Conservation (phyloP, 2,888 invertebrate genomes). For the Caenorhabditis drosophilae region DNA sequence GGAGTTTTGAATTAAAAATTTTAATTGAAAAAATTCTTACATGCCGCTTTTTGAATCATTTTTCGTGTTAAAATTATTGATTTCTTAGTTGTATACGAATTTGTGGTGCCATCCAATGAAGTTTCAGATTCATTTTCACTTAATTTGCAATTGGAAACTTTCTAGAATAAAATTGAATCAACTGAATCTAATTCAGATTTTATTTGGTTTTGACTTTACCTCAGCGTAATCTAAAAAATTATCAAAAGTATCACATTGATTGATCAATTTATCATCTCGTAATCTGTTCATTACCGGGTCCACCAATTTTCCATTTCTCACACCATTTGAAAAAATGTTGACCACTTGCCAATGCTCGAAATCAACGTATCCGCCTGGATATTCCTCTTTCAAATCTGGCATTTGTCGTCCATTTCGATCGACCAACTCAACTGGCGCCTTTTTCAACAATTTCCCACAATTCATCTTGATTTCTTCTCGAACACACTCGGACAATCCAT, state of each 20-base stretch:
- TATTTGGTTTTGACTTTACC: constrained; percentile 19
- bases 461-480: constrained; percentile 19
- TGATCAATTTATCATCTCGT: constrained; percentile 53
- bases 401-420: constrained; percentile 13
- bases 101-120: no score
- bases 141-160: constrained; percentile 24
- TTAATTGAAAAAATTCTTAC: no score
- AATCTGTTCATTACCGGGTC: constrained; percentile 59
- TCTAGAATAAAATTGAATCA: constrained; percentile 10
- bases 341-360: constrained; percentile 52
- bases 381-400: constrained; percentile 13
- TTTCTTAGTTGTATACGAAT: constrained; percentile 19
- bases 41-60: constrained; percentile 10
- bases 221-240: constrained; percentile 47
- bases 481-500: constrained; percentile 13
- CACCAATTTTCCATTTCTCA: constrained; percentile 57
- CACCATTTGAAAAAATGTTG: constrained; percentile 61
- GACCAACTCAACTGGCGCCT: constrained; percentile 25
- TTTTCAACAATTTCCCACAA: constrained; percentile 17
- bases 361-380: constrained; percentile 41
- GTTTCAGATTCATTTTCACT: constrained; percentile 18
- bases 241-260: constrained; percentile 47
- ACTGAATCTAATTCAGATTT: no score
- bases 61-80: constrained; percentile 24
- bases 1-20: no score